Base-by-base conservation (phyloP, 35 echinoderm and acorn worm genomes). In the Strongylocentrotus purpuratus region DNA sequence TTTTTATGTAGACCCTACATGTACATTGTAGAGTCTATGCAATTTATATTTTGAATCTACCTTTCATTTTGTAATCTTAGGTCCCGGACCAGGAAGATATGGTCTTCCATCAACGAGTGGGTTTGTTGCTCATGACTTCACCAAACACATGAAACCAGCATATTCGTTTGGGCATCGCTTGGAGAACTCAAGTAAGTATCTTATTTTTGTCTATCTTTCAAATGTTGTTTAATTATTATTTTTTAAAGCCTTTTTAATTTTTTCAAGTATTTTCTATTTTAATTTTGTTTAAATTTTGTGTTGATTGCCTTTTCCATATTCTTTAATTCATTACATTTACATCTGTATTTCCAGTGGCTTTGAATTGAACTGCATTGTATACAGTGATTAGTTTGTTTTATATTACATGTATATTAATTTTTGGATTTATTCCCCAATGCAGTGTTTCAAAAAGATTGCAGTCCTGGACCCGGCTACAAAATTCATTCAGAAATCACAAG, bases 131-230 rank as follows among this genome's bases (percentile, higher is more conserved):
- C 98, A 99, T 96, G 98, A 99, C 96, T 96, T 95, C 32, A 96
- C 97, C 92, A 99, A 99, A 90, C 98, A 99, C 89, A 99, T 99
- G 98, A 99, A 97, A 94, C 98, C 98, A 95, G 85, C 98, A 14
- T 97, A 99, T 60, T 97, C 98, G 25, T 99, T 99, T 95, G 98
- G 98, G 0, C 95, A 97, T 87, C 92, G 96, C 55, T 65, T 96
- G 31, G 95, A 97, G 85, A 97, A 97, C 92, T 94, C 97, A 96
- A 99, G 98, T 99, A 96, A 96, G 97, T 96, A 31, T 92, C 35
- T 5, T 32, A 17, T 48, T 17, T 86, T 45, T 4, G 2, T 95
- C 32, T 65, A 41, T 86, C 59, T 46, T 46, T 32, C 35, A 41
- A 41, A 41, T 3, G 1, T 41, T 41, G 35, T 41, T 41, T 11